Percentiles rank a stretch among this genome's conserved stretches.
Conservation (phyloP, 1,140 invertebrate species). For the Hyposmocoma kahamanoa region DNA sequence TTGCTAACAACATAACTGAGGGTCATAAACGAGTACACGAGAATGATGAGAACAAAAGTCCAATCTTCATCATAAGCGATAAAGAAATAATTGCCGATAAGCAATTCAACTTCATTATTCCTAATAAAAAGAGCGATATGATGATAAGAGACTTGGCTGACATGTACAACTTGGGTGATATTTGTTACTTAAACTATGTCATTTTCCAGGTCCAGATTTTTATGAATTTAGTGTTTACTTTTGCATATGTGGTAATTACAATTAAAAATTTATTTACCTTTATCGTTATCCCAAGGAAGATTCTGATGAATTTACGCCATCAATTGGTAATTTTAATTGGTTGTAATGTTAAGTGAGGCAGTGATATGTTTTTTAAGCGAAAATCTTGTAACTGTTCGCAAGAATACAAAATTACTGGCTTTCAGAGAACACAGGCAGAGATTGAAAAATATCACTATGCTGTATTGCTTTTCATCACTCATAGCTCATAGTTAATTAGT, state of each 20-base stretch:
- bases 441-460: conserved; percentile 33
- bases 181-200: conserved; percentile 29
- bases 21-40: conserved; percentile 31
- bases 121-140: conserved; percentile 20
- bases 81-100: conserved; percentile 11
- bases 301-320: too few species aligned
- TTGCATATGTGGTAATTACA: conserved; percentile 38
- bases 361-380: too few species aligned
- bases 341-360: conserved; percentile 29
- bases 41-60: conserved; percentile 12
- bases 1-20: conserved; percentile 28
- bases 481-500: conserved; percentile 43
- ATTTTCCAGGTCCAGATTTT: conserved; percentile 45
- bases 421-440: conserved; percentile 49
- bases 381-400: conserved; percentile 25
- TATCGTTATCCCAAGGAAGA: too few species aligned
- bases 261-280: too few species aligned
- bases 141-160: conserved; percentile 33
- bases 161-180: conserved; percentile 37
- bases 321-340: conserved; percentile 29
- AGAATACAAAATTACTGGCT: conserved; percentile 29
- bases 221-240: conserved; percentile 36
- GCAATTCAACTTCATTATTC: conserved; percentile 27
- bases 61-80: conserved; percentile 13
- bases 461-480: conserved; percentile 45